phyloP scores from a whole-genome alignment of 2,113 vertebrate genomes.

The Anarrhichthys ocellatus region DNA sequence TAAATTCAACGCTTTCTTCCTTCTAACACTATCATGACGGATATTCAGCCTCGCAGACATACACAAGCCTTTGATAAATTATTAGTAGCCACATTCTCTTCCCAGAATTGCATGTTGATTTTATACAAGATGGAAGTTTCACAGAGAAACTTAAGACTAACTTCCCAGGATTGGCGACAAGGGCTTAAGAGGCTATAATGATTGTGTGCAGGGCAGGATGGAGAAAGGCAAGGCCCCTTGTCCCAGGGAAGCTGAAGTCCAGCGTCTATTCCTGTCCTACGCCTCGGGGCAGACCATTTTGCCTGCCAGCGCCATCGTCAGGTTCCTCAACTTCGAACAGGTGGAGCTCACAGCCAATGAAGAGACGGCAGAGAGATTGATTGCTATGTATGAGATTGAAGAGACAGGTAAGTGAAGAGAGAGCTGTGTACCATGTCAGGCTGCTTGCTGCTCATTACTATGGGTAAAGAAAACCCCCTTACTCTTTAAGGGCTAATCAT shows the following conservation, averaged over 20 bases:
- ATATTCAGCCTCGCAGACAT: constrained; percentile 13
- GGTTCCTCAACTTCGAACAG: constrained; percentile 74
- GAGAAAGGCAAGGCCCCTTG: constrained; percentile 45
- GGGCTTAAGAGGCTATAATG: constrained; percentile 11
- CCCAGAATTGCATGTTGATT: not conserved
- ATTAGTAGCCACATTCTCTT: not conserved
- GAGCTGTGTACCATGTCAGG: not conserved
- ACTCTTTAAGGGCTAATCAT: constrained; percentile 22
- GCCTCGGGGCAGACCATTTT: constrained; percentile 37
- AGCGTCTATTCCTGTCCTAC: constrained; percentile 63
- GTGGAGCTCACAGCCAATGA: constrained; percentile 64
- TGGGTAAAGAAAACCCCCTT: not conserved
- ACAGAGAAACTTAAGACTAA: not conserved
- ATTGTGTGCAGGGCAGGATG: constrained; percentile 56
- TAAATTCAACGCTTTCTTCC: constrained; percentile 13
- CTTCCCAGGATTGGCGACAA: not conserved
- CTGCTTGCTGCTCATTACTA: constrained; percentile 18
- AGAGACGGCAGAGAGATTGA: constrained; percentile 63
- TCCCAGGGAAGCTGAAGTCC: constrained; percentile 72
- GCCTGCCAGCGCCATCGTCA: constrained; percentile 55
- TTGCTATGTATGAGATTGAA: constrained; percentile 79
- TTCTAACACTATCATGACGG: not conserved
- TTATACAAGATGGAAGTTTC: not conserved
- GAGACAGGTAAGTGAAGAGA: constrained; percentile 65
- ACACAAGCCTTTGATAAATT: not conserved